Percentiles rank a stretch among this genome's conserved stretches.
phyloP scores from a whole-genome alignment of 2,113 vertebrate genomes.

The Connochaetes taurinus region DNA sequence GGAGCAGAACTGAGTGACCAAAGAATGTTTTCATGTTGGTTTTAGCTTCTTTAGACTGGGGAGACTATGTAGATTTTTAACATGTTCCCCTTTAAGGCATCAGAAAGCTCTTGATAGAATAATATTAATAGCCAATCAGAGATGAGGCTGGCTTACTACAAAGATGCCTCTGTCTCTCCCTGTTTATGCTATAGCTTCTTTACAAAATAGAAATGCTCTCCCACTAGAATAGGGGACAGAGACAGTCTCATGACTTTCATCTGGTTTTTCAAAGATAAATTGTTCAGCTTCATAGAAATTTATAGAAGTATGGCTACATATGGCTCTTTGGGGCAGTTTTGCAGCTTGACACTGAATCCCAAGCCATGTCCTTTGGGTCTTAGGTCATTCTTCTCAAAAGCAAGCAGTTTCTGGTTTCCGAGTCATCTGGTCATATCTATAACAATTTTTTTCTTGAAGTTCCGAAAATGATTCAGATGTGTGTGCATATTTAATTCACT shows the following conservation, averaged over 20 bases:
- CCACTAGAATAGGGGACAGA: constrained; percentile 27
- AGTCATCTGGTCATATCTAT: constrained; percentile 33
- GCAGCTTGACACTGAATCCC: background rate
- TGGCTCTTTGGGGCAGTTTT: background rate
- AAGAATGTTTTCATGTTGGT: constrained; percentile 47
- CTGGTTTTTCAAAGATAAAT: constrained; percentile 38
- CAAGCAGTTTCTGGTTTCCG: background rate
- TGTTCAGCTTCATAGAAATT: background rate
- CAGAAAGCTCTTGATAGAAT: background rate
- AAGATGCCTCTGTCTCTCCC: background rate
- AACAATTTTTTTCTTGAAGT: constrained; percentile 43
- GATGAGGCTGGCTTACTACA: background rate
- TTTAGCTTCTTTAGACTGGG: background rate
- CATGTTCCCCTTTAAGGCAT: background rate
- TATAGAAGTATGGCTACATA: background rate
- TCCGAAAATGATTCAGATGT: constrained; percentile 51
- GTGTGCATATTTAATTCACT: constrained; percentile 57
- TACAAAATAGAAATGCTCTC: background rate
- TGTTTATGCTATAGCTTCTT: background rate
- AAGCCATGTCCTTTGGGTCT: background rate
- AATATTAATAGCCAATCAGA: background rate
- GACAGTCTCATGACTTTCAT: constrained; percentile 48
- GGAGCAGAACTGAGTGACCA: constrained; percentile 37
- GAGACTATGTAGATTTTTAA: constrained; percentile 1
- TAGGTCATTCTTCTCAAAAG: background rate